Percentiles rank a stretch among this genome's conserved stretches.
These are phyloP conservation scores for Cyprinus carpio DNA, from an alignment of 2,113 vertebrate species.

Conservation along the genomic window DNA sequence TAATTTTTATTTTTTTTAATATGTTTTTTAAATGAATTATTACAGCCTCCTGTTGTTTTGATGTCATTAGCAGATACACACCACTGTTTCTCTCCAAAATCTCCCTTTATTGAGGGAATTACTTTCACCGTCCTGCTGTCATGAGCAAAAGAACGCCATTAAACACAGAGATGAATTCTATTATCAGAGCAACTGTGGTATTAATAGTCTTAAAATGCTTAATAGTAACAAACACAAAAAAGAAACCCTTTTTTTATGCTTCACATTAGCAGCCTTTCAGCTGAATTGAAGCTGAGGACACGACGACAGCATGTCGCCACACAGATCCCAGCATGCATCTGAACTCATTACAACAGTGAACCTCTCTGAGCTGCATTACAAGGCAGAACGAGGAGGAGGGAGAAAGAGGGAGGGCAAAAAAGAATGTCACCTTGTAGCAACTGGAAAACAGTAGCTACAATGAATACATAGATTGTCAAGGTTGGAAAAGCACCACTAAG, in stretches of 20 bases:
- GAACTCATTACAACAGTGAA: constrained; percentile 45
- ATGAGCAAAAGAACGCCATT: not conserved
- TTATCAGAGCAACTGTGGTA: constrained; percentile 2
- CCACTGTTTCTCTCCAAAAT: not conserved
- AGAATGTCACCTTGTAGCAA: not conserved
- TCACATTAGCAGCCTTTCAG: not conserved
- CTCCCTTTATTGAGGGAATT: not conserved
- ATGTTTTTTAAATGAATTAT: not conserved
- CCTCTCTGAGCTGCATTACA: constrained; percentile 11
- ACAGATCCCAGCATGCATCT: constrained; percentile 45
- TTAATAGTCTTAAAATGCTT: not conserved
- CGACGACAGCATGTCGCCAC: not conserved
- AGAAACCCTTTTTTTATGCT: not conserved
- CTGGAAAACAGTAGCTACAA: not conserved
- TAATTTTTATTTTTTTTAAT: no score
- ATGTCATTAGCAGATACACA: constrained; percentile 9
- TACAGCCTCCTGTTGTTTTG: constrained; percentile 2
- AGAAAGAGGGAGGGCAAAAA: constrained; percentile 53
- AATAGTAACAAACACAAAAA: not conserved
- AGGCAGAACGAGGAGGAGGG: constrained; percentile 43
- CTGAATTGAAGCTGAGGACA: constrained; percentile 10
- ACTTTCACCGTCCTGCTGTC: constrained; percentile 28
- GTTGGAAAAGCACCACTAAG: not conserved
- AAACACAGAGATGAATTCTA: constrained; percentile 16
- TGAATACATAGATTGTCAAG: constrained; percentile 4